These are phyloP conservation scores for Sminthurides aquaticus DNA, from an alignment of 2,888 invertebrate species.

Conservation along the genomic window DNA sequence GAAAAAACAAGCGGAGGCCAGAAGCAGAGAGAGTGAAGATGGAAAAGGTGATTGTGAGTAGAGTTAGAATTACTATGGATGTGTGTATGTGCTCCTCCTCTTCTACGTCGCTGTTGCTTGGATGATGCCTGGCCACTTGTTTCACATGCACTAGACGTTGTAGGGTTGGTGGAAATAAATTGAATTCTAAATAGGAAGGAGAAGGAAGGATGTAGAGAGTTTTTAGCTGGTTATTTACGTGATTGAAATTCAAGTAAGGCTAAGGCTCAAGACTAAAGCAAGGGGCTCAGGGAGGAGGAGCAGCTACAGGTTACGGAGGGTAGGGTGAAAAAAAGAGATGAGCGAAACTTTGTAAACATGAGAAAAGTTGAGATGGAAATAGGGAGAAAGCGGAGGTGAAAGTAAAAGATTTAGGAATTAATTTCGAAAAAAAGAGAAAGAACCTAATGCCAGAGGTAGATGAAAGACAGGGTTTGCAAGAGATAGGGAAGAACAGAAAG, in stretches of 20 bases:
- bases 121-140: too few relatives aligned
- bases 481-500: too few relatives aligned
- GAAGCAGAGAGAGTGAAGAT: neutral
- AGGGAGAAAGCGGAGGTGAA: neutral
- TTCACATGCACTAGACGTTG: neutral
- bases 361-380: neutral
- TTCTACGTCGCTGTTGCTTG: too few relatives aligned
- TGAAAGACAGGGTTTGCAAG: neutral
- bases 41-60: neutral
- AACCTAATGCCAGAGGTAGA: neutral
- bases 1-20: neutral
- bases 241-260: neutral
- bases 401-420: neutral
- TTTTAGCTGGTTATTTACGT: neutral
- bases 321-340: neutral
- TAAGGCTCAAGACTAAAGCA: neutral
- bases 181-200: neutral
- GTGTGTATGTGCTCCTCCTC: too few relatives aligned
- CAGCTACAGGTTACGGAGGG: neutral
- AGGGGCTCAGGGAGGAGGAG: neutral
- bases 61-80: neutral
- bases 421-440: neutral
- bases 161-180: neutral
- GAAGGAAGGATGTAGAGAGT: neutral
- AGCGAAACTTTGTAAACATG: neutral